A percentile compares a stretch with the other conserved stretches of the same genome.
phyloP scores from a whole-genome alignment of 2,113 vertebrate genomes.

The Gnathonemus longibarbis region DNA sequence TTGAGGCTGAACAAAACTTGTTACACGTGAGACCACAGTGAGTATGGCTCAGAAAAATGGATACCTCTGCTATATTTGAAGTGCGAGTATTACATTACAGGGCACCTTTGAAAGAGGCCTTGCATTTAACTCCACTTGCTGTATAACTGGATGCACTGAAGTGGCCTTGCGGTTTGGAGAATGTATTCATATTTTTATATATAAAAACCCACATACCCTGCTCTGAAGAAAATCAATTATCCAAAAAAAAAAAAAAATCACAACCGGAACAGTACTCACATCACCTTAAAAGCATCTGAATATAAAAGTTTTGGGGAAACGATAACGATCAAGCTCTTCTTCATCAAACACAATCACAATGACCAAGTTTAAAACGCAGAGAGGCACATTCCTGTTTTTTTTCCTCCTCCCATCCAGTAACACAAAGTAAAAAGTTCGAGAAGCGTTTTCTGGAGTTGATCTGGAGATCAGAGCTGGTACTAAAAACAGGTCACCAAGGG shows the following conservation, averaged over 20 bases:
- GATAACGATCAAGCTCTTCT: neutral
- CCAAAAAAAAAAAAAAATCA: neutral
- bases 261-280: neutral
- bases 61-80: neutral
- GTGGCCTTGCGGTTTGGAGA: neutral
- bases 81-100: neutral
- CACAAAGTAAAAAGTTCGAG: neutral
- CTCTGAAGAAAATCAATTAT: neutral
- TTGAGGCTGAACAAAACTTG: neutral
- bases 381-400: neutral
- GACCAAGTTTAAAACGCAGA: conserved; percentile 7
- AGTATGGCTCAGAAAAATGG: neutral
- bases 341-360: neutral
- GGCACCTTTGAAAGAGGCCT: neutral
- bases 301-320: neutral
- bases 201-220: neutral
- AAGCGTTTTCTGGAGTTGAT: neutral
- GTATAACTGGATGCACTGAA: neutral
- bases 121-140: neutral
- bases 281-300: conserved; percentile 5
- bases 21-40: neutral
- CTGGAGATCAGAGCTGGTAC: neutral
- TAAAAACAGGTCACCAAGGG: neutral
- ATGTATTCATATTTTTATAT: neutral
- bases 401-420: neutral